Base-by-base conservation (phyloP, 37 sponge, comb jelly and placozoan genomes). In the Tethya wilhelma region DNA sequence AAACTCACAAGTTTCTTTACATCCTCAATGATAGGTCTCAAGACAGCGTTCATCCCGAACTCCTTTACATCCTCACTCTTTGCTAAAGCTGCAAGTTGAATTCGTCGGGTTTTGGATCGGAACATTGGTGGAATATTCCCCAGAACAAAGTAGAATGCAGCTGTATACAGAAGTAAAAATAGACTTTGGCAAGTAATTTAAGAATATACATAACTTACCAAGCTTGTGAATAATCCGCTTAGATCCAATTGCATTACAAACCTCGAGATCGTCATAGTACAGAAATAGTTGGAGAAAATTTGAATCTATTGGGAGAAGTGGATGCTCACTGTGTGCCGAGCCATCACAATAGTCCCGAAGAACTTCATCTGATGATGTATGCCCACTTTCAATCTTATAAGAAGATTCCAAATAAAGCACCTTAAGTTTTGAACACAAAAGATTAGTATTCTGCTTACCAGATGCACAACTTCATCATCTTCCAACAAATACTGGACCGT, bases 261-360 rank as follows among this genome's bases (percentile, higher is more conserved):
- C 63, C 28, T 60, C 63, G 7, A n/a, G 25, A 60, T 60, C 63
- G 28, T 60, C 63, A 26, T 12, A 60, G 22, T 60, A 60, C 28
- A 60, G 22, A n/a, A 60, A 60, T 26, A 60, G 11, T n/a, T 60
- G 63, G 6, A 60, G 22, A n/a, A n/a, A 12, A 60, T 60, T 12
- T n/a, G 25, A 8, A 26, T 60, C 63, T n/a, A 25, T 12, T 7
- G 26, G 6, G 63, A 26, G 28, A 26, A 60, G 63, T n/a, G 26
- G 63, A n/a, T 60, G 63, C 22, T 12, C 6, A 12, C 26, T 7
- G 28, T 8, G 22, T 12, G 11, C 25, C 7, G 7, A 7, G 7
- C 63, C 63, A 60, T 60, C 63, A 60, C 63, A 60, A 60, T 60
- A 60, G 63, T 60, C 63, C 28, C 26, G 6, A 7, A 60, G 22